Base-by-base conservation (phyloP, 1,140 invertebrate genomes). In the Capitella teleta region DNA sequence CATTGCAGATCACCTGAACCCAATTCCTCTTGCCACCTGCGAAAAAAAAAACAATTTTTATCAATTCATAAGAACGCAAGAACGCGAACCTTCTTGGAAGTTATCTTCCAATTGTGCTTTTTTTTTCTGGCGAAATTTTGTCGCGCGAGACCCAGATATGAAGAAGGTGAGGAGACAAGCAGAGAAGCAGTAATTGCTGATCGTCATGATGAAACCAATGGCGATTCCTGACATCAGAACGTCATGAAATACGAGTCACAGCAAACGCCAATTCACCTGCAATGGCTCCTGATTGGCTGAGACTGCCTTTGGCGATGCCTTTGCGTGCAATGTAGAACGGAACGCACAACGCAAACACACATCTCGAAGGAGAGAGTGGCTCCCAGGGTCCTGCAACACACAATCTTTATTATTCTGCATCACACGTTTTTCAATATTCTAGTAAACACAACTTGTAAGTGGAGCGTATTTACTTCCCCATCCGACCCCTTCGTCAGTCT, bases 1-100 rank as follows among this genome's bases (percentile, higher is more conserved):
- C 83, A 76, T 92, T 94, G 65, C 88, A 90, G 0, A 92, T 61
- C 3, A 92, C 88, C 69, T 93, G 89, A 5, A 90, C 73, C 88
- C 88, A 92, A 68, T 87, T 88, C 56, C 89, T 77, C 64, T 89
- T 84, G 0, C 87, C 86, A 58, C 79, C 82, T 84, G 71, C 67
- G 56, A 55, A 56, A 51, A 16, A 14, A 58, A 44, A 21, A 25
- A 16, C 42, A 2, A 40, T 10, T 40, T 40, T 18, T 12, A 34
- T 16, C 16, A 16, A 16, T 16, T 12, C 4, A 16, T 12, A 18
- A 38, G 16, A 38, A 38, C 36, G 21, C 12, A 12, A 40, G n/a
- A 8, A 14, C 19, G 18, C 45, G 6, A 18, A 80, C 84, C 85
- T 76, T 88, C 84, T 70, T 86, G 88, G 58, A 82, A 86, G 58